A percentile compares a stretch with the other conserved stretches of the same genome.
Conservation (phyloP, 1,140 invertebrate species). For the Drosophila murphyi region DNA sequence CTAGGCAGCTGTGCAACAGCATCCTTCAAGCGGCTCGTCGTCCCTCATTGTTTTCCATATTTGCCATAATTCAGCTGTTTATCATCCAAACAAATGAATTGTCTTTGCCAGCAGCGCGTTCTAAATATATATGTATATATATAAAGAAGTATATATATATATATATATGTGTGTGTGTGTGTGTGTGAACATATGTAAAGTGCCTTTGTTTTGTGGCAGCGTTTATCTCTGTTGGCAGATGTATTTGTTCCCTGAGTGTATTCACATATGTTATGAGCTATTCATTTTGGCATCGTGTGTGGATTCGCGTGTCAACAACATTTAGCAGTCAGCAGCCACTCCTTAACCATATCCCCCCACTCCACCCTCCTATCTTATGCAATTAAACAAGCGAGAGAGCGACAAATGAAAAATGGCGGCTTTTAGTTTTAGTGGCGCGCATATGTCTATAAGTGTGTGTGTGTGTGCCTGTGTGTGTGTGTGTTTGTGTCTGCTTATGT, state of each 20-base stretch:
- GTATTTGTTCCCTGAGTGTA: constrained; percentile 39
- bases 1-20: constrained; percentile 33
- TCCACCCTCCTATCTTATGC: constrained; percentile 49
- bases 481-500: constrained; percentile 19
- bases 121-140: not conserved
- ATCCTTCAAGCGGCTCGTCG: constrained; percentile 35
- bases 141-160: not conserved
- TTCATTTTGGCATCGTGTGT: constrained; percentile 60
- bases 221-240: constrained; percentile 34
- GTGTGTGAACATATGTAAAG: constrained; percentile 24
- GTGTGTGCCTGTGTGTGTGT: constrained; percentile 13
- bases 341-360: not conserved
- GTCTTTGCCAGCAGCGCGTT: constrained; percentile 54
- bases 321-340: constrained; percentile 52
- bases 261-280: constrained; percentile 67
- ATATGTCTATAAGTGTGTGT: constrained; percentile 5
- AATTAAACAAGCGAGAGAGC: constrained; percentile 56
- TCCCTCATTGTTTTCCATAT: constrained; percentile 65
- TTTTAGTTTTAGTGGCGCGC: constrained; percentile 40
- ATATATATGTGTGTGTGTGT: constrained; percentile 12
- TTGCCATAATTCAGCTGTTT: constrained; percentile 71
- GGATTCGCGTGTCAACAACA: constrained; percentile 69
- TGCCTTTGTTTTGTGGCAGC: constrained; percentile 46
- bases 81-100: constrained; percentile 71
- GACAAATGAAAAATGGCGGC: constrained; percentile 63